Percentiles rank a stretch among this genome's conserved stretches.
Evolutionary conservation across 1,140 invertebrate species (phyloP).

Genomic region (Scaptomyza hsui): DNA sequence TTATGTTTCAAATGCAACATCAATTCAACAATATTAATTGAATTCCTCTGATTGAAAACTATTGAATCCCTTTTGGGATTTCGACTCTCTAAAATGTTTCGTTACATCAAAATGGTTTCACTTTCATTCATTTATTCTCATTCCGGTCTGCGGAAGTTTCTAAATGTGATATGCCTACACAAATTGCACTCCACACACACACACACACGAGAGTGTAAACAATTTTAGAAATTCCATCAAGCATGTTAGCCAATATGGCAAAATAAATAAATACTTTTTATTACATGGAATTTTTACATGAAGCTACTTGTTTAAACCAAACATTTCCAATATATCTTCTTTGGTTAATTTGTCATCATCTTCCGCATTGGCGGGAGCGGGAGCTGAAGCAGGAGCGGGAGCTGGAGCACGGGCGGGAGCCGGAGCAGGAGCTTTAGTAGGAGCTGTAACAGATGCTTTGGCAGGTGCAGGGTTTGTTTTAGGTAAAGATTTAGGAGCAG

Average conservation of each 20-base stretch:
- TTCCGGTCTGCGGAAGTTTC: not conserved
- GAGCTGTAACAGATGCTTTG: not conserved
- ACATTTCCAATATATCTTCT: conserved; percentile 56
- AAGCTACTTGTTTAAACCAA: conserved; percentile 28
- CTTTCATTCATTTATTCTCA: conserved; percentile 11
- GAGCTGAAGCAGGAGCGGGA: not conserved
- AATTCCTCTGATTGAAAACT: conserved; percentile 25
- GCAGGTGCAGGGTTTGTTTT: not conserved
- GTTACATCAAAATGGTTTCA: conserved; percentile 4
- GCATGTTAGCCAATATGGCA: too few species aligned
- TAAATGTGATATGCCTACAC: conserved; percentile 1
- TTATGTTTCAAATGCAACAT: conserved; percentile 20
- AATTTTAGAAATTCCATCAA: not conserved
- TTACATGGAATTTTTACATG: too few species aligned
- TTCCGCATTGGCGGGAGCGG: not conserved
- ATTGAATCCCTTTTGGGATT: conserved; percentile 13
- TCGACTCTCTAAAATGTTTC: not conserved
- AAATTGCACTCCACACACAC: not conserved
- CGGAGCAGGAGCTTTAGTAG: not conserved
- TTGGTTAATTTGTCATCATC: conserved; percentile 48
- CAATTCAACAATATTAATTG: conserved; percentile 29
- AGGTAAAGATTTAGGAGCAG: not conserved
- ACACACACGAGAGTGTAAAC: not conserved
- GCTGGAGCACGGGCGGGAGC: not conserved
- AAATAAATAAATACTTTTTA: too few species aligned